phyloP scores from a whole-genome alignment of 2,797 vertebrate species.

The Hephaestus fuliginosus region DNA sequence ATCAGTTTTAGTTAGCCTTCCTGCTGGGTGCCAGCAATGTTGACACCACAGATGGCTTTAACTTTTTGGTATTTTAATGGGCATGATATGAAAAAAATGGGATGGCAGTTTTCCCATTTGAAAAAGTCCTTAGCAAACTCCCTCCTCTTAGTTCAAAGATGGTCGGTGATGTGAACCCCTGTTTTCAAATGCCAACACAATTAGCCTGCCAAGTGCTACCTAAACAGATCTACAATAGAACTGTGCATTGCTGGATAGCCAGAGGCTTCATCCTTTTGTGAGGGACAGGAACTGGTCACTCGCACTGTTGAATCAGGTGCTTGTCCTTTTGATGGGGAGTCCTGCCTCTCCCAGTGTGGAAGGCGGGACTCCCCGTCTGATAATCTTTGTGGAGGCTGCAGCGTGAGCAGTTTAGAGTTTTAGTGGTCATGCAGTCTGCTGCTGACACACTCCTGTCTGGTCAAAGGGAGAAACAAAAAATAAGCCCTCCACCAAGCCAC shows the following conservation, averaged over 20 bases:
- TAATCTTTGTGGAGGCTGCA: conserved; percentile 38
- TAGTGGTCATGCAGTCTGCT: conserved; percentile 26
- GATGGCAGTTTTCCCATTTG: conserved; percentile 71
- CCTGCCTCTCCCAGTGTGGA: conserved; percentile 1
- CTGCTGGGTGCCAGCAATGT: conserved; percentile 66
- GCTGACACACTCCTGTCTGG: conserved; percentile 51
- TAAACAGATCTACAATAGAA: conserved; percentile 47
- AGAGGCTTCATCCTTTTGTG: conserved; percentile 34
- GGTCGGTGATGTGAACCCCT: conserved; percentile 63
- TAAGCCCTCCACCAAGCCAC: conserved; percentile 20
- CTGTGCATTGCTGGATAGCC: conserved; percentile 23
- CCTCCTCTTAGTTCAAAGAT: conserved; percentile 66
- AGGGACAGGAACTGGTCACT: conserved; percentile 36
- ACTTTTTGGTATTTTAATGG: conserved; percentile 77
- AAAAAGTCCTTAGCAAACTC: conserved; percentile 54
- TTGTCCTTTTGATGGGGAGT: conserved; percentile 37
- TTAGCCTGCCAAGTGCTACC: conserved; percentile 61
- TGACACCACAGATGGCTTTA: conserved; percentile 81
- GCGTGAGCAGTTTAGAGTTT: conserved; percentile 23
- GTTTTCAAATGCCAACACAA: conserved; percentile 61
- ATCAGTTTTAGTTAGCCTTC: conserved; percentile 66
- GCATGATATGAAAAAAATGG: conserved; percentile 69
- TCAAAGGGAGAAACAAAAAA: conserved; percentile 30
- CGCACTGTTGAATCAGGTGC: conserved; percentile 36
- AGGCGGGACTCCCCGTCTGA: conserved; percentile 35